Percentiles rank a stretch among this genome's conserved stretches.
Conservation (phyloP, 2,797 vertebrate species). For the Lophius americanus region DNA sequence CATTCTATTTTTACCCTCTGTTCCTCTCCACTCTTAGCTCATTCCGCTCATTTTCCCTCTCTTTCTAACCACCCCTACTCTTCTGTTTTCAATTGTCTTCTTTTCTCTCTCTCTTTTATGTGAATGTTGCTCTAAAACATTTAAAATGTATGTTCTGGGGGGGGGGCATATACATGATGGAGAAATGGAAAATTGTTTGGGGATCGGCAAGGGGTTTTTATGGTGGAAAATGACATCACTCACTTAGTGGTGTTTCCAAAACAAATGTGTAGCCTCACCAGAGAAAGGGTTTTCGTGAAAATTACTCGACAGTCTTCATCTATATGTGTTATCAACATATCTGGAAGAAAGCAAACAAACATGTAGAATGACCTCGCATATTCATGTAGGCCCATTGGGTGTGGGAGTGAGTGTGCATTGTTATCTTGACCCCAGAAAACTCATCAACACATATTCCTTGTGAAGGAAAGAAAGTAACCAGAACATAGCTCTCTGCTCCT, state of each 20-base stretch:
- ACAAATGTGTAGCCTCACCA: constrained; percentile 36
- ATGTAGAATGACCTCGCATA: neutral
- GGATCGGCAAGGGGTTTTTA: constrained; percentile 49
- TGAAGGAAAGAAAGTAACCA: constrained; percentile 39
- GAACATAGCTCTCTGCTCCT: constrained; percentile 59
- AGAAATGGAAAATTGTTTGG: constrained; percentile 47
- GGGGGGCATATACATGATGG: constrained; percentile 42
- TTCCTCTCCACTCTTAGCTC: constrained; percentile 72
- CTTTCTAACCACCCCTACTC: constrained; percentile 69
- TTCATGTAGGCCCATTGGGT: neutral
- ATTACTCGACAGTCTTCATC: neutral
- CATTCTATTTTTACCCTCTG: constrained; percentile 78
- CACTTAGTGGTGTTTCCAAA: constrained; percentile 30
- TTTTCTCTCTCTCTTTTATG: constrained; percentile 7
- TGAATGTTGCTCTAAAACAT: constrained; percentile 50
- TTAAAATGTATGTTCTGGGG: constrained; percentile 33
- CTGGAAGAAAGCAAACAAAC: neutral
- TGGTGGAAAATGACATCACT: constrained; percentile 62
- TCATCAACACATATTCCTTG: constrained; percentile 8
- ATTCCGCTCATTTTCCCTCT: constrained; percentile 78
- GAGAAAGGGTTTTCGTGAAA: constrained; percentile 13
- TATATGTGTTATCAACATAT: neutral
- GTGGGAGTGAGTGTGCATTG: constrained; percentile 9
- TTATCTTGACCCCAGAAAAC: constrained; percentile 29
- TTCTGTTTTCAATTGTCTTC: constrained; percentile 50